These are phyloP conservation scores for Hassar affinis DNA, from an alignment of 2,113 vertebrate genomes.

Conservation along the genomic window DNA sequence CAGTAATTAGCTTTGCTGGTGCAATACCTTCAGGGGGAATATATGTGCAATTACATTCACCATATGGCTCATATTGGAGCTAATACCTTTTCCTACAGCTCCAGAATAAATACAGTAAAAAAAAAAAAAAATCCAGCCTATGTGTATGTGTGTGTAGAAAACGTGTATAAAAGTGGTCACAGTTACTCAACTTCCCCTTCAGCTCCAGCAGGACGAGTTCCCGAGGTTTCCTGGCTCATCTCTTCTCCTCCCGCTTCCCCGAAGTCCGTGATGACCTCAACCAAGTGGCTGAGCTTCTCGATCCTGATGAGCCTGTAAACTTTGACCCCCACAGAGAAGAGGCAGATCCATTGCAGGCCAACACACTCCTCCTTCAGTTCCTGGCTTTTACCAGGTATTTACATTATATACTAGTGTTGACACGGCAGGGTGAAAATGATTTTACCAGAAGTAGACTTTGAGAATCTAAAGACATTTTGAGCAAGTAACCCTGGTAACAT, in stretches of 20 bases:
- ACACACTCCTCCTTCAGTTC: conserved; percentile 88
- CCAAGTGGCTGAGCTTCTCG: conserved; percentile 76
- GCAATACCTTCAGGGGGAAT: not conserved
- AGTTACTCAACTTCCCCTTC: fast-evolving
- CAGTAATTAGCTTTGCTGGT: not conserved
- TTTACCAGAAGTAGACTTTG: not conserved
- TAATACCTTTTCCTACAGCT: not conserved
- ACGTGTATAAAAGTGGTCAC: not conserved
- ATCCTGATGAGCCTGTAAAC: conserved; percentile 65
- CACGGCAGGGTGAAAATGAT: not conserved
- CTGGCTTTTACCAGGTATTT: conserved; percentile 86
- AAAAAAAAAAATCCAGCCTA: not conserved
- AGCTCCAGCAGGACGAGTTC: conserved; percentile 75
- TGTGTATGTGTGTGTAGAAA: not conserved
- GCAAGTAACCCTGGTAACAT: not conserved
- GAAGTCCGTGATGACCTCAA: conserved; percentile 76
- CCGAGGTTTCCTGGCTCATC: conserved; percentile 75
- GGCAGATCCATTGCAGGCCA: conserved; percentile 77
- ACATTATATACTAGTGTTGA: not conserved
- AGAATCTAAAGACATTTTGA: not conserved
- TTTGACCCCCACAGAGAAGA: conserved; percentile 80
- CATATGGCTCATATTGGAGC: not conserved
- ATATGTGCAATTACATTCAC: not conserved
- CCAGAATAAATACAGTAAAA: not conserved
- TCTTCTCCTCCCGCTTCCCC: conserved; percentile 78